phyloP scores from a whole-genome alignment of 2,888 invertebrate species.

The Thelaira solivaga region DNA sequence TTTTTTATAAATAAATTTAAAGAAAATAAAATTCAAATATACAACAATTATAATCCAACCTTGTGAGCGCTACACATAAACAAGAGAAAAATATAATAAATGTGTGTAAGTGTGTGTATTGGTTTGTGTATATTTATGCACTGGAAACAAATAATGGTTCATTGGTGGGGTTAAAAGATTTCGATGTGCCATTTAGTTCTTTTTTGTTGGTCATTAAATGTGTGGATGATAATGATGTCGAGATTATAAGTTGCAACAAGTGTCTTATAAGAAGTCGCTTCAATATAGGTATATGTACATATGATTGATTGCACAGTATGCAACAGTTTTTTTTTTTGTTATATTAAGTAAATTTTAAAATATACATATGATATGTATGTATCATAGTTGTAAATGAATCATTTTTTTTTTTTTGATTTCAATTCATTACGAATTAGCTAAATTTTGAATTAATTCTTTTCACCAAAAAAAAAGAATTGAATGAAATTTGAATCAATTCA shows the following conservation, averaged over 20 bases:
- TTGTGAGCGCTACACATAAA: constrained; percentile 58
- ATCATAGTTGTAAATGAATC: too few species aligned
- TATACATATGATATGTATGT: too few species aligned
- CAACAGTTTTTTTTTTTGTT: too few species aligned
- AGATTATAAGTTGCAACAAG: constrained; percentile 8
- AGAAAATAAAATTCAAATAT: constrained; percentile 8
- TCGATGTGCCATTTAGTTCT: constrained; percentile 29
- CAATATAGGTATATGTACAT: not conserved
- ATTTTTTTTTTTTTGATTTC: too few species aligned
- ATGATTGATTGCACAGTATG: too few species aligned
- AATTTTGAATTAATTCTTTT: too few species aligned
- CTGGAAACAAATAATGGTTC: constrained; percentile 19
- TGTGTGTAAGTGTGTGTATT: too few species aligned
- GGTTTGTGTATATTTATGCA: constrained; percentile 33
- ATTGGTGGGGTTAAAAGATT: constrained; percentile 13
- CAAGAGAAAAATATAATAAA: constrained; percentile 45
- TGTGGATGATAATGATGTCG: constrained; percentile 40
- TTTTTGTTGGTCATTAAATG: constrained; percentile 22
- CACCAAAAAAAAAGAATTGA: too few species aligned
- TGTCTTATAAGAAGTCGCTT: not conserved
- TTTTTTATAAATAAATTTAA: constrained; percentile 27
- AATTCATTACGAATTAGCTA: too few species aligned
- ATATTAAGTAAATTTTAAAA: too few species aligned
- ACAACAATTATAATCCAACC: constrained; percentile 45
- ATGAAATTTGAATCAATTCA: too few species aligned